Evolutionary conservation across 2,797 vertebrate genomes (phyloP).

Genomic region (Toxotes lorentzi): DNA sequence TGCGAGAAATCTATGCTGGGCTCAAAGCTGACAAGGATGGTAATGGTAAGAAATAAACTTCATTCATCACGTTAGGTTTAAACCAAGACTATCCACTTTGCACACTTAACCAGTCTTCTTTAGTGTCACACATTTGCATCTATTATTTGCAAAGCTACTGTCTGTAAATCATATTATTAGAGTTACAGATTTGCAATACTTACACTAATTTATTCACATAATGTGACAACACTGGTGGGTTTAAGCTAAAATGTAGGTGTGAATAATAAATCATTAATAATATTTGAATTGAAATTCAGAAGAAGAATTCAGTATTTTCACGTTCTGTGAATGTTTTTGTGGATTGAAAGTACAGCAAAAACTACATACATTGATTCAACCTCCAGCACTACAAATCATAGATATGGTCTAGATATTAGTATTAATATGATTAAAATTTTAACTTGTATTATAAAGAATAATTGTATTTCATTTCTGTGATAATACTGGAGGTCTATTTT

Average conservation of each 20-base stretch:
- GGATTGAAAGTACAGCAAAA: no score
- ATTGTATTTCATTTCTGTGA: neutral
- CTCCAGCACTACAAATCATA: no score
- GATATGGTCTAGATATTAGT: no score
- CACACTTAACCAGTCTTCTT: neutral
- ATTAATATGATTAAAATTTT: neutral
- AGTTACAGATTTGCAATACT: neutral
- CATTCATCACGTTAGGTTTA: neutral
- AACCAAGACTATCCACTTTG: neutral
- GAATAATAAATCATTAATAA: no score
- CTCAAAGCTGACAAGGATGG: constrained; percentile 95
- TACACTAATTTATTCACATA: neutral
- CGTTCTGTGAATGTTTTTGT: no score
- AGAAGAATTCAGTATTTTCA: no score
- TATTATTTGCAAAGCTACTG: neutral
- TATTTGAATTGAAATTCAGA: no score
- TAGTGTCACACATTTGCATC: neutral
- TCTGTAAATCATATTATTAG: neutral
- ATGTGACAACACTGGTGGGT: no score
- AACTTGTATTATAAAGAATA: neutral
- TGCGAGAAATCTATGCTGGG: constrained; percentile 94
- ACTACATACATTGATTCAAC: no score
- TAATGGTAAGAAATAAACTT: constrained; percentile 87
- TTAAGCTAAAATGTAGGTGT: no score
- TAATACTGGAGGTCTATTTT: neutral